A percentile compares a stretch with the other conserved stretches of the same genome.
phyloP scores from a whole-genome alignment of 2,888 invertebrate genomes.

The Syrphus vitripennis region DNA sequence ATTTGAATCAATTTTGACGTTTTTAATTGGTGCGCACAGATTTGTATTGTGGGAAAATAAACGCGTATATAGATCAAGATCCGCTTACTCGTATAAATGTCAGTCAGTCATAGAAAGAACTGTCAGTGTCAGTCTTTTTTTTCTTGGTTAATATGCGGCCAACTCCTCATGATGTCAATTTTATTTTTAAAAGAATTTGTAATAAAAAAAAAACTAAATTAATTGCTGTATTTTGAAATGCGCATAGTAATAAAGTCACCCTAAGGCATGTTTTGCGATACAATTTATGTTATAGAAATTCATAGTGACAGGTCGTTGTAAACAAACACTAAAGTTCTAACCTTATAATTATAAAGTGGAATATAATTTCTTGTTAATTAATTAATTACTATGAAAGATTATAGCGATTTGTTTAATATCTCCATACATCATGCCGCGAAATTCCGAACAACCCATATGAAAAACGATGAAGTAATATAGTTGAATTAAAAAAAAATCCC shows the following conservation, averaged over 20 bases:
- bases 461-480: not conserved
- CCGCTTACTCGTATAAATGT: constrained; percentile 1
- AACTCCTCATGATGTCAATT: constrained; percentile 45
- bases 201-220: constrained; percentile 45
- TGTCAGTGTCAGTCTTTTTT: not conserved
- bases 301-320: constrained; percentile 48
- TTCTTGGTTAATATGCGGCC: not conserved
- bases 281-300: constrained; percentile 51
- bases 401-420: constrained; percentile 52
- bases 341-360: constrained; percentile 64
- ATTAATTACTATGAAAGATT: constrained; percentile 61
- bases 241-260: constrained; percentile 56
- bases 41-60: not conserved
- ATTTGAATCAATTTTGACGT: constrained; percentile 30
- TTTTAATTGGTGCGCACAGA: constrained; percentile 12
- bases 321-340: constrained; percentile 54
- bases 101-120: not conserved
- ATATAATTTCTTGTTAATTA: constrained; percentile 65
- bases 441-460: constrained; percentile 30
- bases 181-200: constrained; percentile 59
- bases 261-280: constrained; percentile 24
- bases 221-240: constrained; percentile 53
- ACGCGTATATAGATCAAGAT: constrained; percentile 12
- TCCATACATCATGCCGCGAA: constrained; percentile 44
- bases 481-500: constrained; percentile 8